Evolutionary conservation across 2,113 vertebrate species (phyloP), one percentile per base, ranked within the genome.

Genomic region (Cercocebus atys): DNA sequence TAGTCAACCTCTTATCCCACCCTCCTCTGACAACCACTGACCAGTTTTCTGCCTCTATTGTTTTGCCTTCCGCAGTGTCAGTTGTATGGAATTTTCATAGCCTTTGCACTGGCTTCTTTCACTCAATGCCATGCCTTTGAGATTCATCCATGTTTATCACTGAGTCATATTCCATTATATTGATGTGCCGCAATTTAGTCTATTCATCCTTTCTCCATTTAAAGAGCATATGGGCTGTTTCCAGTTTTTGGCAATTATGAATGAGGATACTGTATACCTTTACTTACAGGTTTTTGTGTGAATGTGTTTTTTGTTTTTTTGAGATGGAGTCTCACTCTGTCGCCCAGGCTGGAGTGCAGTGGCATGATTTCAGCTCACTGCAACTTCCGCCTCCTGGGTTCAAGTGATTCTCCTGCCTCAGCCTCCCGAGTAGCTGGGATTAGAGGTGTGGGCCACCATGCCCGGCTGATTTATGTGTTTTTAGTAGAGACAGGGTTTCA

Each of bases 191-290:
- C 55, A 75, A 4, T 90, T 59, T 43, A 59, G 43, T 81, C 59
- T 88, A 23, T 43, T 64, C 23, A 50, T 43, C 12, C 17, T 72
- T 66, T 88, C 57, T 79, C 38, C n/a, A 61, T 18, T 75, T 79
- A 73, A 88, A 68, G 57, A 81, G 52, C 70, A 59, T 76, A 68
- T 85, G 47, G 35, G 22, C 35, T 80, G 64, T 70, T 94, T 75
- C 8, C 91, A 85, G 70, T 80, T 95, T 93, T 88, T 79, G 75
- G 76, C 66, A 45, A 23, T 78, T 70, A 89, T 79, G 8, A 93
- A 68, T 66, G 30, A 89, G 80, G 35, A 45, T 80, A n/a, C 52
- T 70, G 0, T 85, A 35, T 23, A 61, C n/a, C 40, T 90, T 94
- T n/a, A 85, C 61, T 32, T 81, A 83, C 20, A 93, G 90, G 20